Base-by-base conservation (phyloP, 2,113 vertebrate genomes). In the Brachypodius melanocephalos region DNA sequence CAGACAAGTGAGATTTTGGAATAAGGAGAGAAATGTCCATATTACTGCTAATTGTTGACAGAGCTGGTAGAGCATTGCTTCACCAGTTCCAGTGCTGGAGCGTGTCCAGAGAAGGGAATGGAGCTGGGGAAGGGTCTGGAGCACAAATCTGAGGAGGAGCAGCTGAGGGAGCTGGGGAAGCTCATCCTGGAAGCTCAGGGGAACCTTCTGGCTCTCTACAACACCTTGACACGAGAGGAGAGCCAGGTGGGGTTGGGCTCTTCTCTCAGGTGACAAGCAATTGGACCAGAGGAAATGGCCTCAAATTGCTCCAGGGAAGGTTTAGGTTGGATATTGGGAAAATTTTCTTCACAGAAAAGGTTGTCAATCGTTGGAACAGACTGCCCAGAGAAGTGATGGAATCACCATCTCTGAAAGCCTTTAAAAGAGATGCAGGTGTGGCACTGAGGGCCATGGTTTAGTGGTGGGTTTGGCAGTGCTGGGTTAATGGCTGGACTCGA, bases 61-160 rank as follows among this genome's bases (percentile, higher is more conserved):
- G 51, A 84, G 17, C 15, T 80, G n/a, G 5, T 58, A 43, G 17
- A 45, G 9, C 22, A 32, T 32, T 77, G 8, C 4, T 89, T 74
- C 38, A 58, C 8, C 10, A 14, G 21, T 28, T 45, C 9, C 40
- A 38, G 14, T 12, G 11, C n/a, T 67, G 61, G n/a, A 67, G 17
- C 1, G 0, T 4, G 6, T 20, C 40, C 45, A 54, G 54, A 6
- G 38, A 25, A 28, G 7, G 17, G 24, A 59, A 52, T 0, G 0
- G 43, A 59, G 14, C 20, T 67, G 25, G 5, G 25, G 43, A 51
- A 58, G 71, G 31, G 4, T 14, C 52, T 58, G 62, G 52, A 59
- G 45, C 43, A 26, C 52, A 14, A 7, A 3, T 24, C 18, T 48
- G 59, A 7, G 1, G 40, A n/a, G 49, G 29, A 74, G 42, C 0